phyloP scores from a whole-genome alignment of 1,140 invertebrate species.

The Drosophila aff. region DNA sequence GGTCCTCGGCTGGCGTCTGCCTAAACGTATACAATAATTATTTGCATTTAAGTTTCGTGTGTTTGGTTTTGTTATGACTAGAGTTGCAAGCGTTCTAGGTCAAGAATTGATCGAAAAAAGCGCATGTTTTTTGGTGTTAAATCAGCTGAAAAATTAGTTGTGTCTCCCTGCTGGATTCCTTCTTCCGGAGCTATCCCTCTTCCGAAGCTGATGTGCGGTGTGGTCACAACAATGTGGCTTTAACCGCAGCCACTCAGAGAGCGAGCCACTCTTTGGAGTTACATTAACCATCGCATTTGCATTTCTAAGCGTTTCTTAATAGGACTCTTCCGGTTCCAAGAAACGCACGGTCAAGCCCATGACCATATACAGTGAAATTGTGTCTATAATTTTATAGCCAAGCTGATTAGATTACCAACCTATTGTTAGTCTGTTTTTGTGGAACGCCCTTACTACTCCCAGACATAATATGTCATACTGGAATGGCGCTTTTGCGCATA shows the following conservation, averaged over 20 bases:
- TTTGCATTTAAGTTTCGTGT: constrained; percentile 58
- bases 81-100: not conserved
- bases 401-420: constrained; percentile 72
- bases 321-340: constrained; percentile 69
- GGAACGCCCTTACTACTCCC: not conserved
- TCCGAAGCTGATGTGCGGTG: constrained; percentile 3
- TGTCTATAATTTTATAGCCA: constrained; percentile 65
- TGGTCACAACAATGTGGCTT: not conserved
- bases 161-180: constrained; percentile 33
- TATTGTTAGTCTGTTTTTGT: constrained; percentile 52
- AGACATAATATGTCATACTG: constrained; percentile 3
- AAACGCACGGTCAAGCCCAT: constrained; percentile 31
- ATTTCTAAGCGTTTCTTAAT: constrained; percentile 75
- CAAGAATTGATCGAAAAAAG: constrained; percentile 14
- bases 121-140: constrained; percentile 57
- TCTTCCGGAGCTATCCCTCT: not conserved
- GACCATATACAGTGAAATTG: constrained; percentile 46
- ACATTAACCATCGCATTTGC: constrained; percentile 49
- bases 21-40: constrained; percentile 80
- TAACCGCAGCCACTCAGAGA: not conserved
- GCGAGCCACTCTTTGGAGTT: constrained; percentile 22
- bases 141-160: constrained; percentile 74
- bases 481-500: constrained; percentile 40
- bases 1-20: constrained; percentile 36
- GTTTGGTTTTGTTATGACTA: constrained; percentile 63